These are phyloP conservation scores for Rotaria macrura DNA, from an alignment of 2,888 invertebrate species.

Conservation along the genomic window DNA sequence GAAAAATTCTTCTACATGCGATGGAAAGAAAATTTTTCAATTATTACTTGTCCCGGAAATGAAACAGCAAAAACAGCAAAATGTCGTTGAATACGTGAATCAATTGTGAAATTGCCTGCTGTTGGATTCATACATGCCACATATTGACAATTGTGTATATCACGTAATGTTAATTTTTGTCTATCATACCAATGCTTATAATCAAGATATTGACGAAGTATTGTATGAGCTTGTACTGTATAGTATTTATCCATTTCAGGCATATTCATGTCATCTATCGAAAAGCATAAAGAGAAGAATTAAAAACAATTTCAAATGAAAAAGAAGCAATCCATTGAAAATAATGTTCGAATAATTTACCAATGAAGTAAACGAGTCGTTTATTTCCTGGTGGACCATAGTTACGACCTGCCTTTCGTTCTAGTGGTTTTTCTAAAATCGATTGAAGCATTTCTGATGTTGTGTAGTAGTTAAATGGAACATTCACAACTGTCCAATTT, in stretches of 20 bases:
- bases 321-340: too few relatives aligned
- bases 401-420: constrained; percentile 89
- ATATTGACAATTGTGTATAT: constrained; percentile 90
- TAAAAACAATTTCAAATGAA: too few relatives aligned
- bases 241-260: constrained; percentile 88
- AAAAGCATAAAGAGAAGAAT: too few relatives aligned
- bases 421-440: constrained; percentile 79
- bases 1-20: too few relatives aligned
- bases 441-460: constrained; percentile 62
- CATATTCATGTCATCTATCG: constrained; percentile 84
- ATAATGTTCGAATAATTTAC: not conserved
- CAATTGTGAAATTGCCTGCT: constrained; percentile 89
- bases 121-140: constrained; percentile 98
- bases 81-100: constrained; percentile 64
- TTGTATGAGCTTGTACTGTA: constrained; percentile 86
- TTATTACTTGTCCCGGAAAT: constrained; percentile 62
- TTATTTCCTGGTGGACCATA: constrained; percentile 89
- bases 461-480: constrained; percentile 89
- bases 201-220: constrained; percentile 86
- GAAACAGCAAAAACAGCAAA: constrained; percentile 56
- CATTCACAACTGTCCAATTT: constrained; percentile 71
- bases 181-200: constrained; percentile 94
- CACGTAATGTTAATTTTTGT: constrained; percentile 73
- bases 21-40: too few relatives aligned
- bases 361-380: constrained; percentile 77